phyloP scores from a whole-genome alignment of 2,888 invertebrate species.

The Aleiodes alternator region DNA sequence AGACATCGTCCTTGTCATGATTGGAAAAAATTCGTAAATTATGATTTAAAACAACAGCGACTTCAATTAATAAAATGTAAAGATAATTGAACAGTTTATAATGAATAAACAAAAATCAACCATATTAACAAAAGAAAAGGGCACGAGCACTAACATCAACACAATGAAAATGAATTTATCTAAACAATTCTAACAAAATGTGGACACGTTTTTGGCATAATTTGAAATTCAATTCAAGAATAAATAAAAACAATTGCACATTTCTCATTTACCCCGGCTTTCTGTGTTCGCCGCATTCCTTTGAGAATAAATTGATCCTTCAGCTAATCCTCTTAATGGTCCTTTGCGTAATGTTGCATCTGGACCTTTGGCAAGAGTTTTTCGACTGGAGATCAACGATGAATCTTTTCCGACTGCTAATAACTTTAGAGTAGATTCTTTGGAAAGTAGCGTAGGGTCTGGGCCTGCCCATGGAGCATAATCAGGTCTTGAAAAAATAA shows the following conservation, averaged over 20 bases:
- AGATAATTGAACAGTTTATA: neutral
- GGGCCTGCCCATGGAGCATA: conserved; percentile 91
- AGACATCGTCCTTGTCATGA: neutral
- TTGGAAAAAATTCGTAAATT: conserved; percentile 15
- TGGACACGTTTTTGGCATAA: conserved; percentile 10
- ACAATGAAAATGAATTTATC: conserved; percentile 33
- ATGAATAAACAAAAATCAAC: conserved; percentile 3
- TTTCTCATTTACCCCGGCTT: conserved; percentile 77
- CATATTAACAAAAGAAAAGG: conserved; percentile 38
- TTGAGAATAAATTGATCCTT: conserved; percentile 88
- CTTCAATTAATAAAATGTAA: conserved; percentile 27
- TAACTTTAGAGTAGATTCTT: conserved; percentile 61
- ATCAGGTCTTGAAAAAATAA: conserved; percentile 80
- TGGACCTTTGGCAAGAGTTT: conserved; percentile 80
- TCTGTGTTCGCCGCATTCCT: conserved; percentile 77
- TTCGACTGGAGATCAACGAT: conserved; percentile 70
- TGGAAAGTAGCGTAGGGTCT: conserved; percentile 79
- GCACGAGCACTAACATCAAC: neutral
- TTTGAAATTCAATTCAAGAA: conserved; percentile 30
- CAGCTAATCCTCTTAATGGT: conserved; percentile 83
- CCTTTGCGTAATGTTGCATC: conserved; percentile 84
- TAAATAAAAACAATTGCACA: conserved; percentile 69
- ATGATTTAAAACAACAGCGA: conserved; percentile 5
- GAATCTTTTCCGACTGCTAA: conserved; percentile 77
- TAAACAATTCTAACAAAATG: conserved; percentile 22